Conservation (phyloP, 2,797 vertebrate genomes). For the Artibeus lituratus region DNA sequence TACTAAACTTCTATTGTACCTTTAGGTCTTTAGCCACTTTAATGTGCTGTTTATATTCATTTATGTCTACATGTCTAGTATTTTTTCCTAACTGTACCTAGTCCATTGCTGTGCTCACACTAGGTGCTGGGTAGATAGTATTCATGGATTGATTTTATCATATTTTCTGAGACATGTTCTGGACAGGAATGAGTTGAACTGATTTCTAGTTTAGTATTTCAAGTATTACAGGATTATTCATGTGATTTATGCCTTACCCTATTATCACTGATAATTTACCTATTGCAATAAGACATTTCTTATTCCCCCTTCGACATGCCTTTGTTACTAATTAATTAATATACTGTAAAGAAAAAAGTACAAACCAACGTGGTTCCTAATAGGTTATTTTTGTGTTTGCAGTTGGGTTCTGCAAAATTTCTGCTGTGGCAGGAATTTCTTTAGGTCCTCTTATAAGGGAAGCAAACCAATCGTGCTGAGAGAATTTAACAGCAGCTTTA, state of each 20-base stretch:
- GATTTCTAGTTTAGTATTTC: slow-evolving; percentile 18
- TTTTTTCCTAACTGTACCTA: slow-evolving; percentile 8
- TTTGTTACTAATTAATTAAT: slow-evolving; percentile 28
- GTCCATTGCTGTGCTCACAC: not conserved
- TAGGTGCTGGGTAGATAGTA: not conserved
- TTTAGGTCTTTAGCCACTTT: not conserved
- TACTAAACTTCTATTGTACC: not conserved
- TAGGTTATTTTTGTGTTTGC: slow-evolving; percentile 13
- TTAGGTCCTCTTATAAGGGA: not conserved
- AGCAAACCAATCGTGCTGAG: not conserved
- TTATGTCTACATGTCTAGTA: not conserved
- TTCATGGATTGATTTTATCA: not conserved
- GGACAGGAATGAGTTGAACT: not conserved
- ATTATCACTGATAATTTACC: not conserved
- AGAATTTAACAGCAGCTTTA: slow-evolving; percentile 44
- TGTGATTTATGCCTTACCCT: not conserved
- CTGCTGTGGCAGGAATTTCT: not conserved
- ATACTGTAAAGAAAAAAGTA: not conserved
- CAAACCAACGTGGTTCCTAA: not conserved
- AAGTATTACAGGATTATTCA: not conserved
- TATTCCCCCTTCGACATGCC: not conserved
- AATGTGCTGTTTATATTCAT: not conserved
- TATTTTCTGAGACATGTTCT: not conserved
- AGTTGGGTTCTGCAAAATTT: slow-evolving; percentile 17
- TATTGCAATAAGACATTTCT: not conserved